Conservation (phyloP, 1,140 invertebrate genomes). For the Drosophila asahinai region DNA sequence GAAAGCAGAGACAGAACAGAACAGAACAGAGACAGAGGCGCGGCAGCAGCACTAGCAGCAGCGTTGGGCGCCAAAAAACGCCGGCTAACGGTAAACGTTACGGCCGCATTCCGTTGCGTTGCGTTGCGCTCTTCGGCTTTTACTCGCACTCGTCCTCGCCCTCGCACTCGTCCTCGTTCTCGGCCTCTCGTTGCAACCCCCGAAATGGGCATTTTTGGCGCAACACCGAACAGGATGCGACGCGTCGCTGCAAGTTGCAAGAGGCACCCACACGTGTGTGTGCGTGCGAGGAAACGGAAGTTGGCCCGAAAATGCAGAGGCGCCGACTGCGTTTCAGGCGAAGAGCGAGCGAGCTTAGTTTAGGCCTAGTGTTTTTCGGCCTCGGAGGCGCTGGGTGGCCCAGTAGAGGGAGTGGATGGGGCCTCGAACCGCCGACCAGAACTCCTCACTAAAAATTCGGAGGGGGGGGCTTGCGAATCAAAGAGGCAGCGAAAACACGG, state of each 20-base stretch:
- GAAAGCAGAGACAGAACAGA: constrained; percentile 18
- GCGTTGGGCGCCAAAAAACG: constrained; percentile 59
- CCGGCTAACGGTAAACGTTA: constrained; percentile 43
- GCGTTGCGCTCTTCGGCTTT: constrained; percentile 34
- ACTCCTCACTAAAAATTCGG: constrained; percentile 6
- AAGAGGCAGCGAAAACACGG: constrained; percentile 13
- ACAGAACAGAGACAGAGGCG: constrained; percentile 29
- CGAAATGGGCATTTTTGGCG: constrained; percentile 56
- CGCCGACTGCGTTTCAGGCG: constrained; percentile 14
- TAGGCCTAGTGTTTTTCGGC: constrained; percentile 43
- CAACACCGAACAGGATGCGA: constrained; percentile 22
- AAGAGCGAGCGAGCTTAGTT: constrained; percentile 31
- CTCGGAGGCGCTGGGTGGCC: constrained; percentile 19
- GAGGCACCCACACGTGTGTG: constrained; percentile 24
- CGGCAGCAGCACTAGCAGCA: constrained; percentile 14
- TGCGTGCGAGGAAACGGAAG: constrained; percentile 60
- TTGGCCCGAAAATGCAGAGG: constrained; percentile 41
- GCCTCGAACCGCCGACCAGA: constrained; percentile 16
- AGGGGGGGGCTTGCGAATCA: neutral
- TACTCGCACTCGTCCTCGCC: constrained; percentile 34
- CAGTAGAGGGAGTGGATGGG: neutral
- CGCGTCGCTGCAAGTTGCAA: constrained; percentile 44
- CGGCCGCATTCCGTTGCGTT: constrained; percentile 73
- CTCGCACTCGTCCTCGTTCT: constrained; percentile 27
- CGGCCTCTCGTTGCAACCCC: constrained; percentile 64